A percentile compares a stretch with the other conserved stretches of the same genome.
These are phyloP conservation scores for Alfaro cultratus DNA, from an alignment of 2,797 vertebrate species.

Conservation along the genomic window DNA sequence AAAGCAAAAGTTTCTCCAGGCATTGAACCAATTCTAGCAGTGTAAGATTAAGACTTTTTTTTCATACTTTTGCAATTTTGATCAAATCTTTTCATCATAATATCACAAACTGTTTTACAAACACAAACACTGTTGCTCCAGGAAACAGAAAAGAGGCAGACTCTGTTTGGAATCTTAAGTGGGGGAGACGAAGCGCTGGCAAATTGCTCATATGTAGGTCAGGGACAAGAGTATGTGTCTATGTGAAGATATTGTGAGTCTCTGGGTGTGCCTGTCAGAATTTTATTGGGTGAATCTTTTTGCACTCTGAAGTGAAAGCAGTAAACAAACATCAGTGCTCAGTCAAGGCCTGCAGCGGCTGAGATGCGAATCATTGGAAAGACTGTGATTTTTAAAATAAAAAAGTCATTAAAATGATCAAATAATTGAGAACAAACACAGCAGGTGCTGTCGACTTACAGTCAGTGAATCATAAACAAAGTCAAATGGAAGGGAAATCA, in stretches of 20 bases:
- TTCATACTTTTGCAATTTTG: constrained; percentile 15
- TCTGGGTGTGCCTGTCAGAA: constrained; percentile 27
- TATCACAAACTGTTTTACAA: constrained; percentile 29
- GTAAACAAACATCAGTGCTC: constrained; percentile 68
- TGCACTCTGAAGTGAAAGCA: constrained; percentile 36
- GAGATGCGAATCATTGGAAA: constrained; percentile 33
- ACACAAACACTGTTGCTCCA: constrained; percentile 26
- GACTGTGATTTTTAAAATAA: constrained; percentile 43
- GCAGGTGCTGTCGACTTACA: constrained; percentile 29
- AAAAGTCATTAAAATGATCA: constrained; percentile 54
- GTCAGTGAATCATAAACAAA: constrained; percentile 15
- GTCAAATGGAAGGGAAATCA: constrained; percentile 34
- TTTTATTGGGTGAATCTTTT: constrained; percentile 45
- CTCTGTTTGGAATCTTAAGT: constrained; percentile 45
- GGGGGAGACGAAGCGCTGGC: constrained; percentile 41
- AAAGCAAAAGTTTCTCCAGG: neutral
- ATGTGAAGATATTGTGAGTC: constrained; percentile 22
- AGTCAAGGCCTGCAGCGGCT: constrained; percentile 31
- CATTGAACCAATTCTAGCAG: neutral
- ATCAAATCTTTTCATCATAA: constrained; percentile 20
- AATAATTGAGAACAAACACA: constrained; percentile 35
- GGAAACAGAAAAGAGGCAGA: constrained; percentile 29
- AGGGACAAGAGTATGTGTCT: constrained; percentile 51
- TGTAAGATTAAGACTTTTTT: constrained; percentile 1
- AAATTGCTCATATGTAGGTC: constrained; percentile 62